Evolutionary conservation across 2,113 vertebrate species (phyloP), one percentile per base, ranked within the genome.

Genomic region (Chitala chitala): DNA sequence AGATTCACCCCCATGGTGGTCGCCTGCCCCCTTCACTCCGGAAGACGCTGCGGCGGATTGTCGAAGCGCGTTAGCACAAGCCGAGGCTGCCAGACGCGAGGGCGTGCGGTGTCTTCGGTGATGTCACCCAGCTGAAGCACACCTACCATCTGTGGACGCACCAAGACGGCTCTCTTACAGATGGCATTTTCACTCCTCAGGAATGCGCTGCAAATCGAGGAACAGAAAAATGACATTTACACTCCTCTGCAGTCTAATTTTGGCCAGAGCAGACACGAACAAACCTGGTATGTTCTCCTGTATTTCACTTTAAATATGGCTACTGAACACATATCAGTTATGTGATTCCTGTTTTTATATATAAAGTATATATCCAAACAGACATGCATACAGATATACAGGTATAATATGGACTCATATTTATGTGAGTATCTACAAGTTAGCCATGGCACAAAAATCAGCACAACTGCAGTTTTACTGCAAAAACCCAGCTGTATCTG

Each of bases 161-260:
- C 22, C 26, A 20, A 55, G 61, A 65, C 3, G 22, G 46, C 22
- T 31, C 71, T 42, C 40, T 5, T 29, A 15, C 71, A 72, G 71
- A 72, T 61, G 55, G 56, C 42, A 61, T 72, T 48, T 72, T 72
- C 42, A 42, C 59, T 51, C 40, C 73, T 64, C 13, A n/a, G 24
- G 12, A 44, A 44, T 40, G 31, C 3, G 4, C 55, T 72, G 55
- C 31, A 61, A 72, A 59, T 44, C 42, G 6, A 59, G 55, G 26
- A 58, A 38, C 8, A 42, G 26, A 48, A 61, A n/a, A 61, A 46
- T 59, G 40, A 44, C 55, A 72, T 72, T 72, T 72, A 61, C 24
- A 48, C 26, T 29, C 42, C 29, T 10, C 71, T 63, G 40, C 71
- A 48, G 33, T 74, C 36, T 56, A 55, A 66, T 74, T 20, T 42